phyloP scores from a whole-genome alignment of 1,140 invertebrate species.

The Calycopis cecrops region DNA sequence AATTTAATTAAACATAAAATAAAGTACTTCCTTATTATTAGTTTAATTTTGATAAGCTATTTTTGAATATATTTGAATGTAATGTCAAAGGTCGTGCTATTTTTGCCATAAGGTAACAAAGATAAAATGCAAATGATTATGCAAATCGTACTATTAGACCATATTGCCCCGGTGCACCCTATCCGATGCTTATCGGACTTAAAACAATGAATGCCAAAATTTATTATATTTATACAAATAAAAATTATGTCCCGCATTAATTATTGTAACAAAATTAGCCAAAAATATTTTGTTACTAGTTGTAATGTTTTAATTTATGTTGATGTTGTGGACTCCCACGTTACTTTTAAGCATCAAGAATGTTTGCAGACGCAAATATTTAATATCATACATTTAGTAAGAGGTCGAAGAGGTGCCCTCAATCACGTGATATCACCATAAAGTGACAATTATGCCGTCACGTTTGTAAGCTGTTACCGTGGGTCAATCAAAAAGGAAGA shows the following conservation, averaged over 20 bases:
- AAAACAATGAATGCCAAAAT: conserved; percentile 12
- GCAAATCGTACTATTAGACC: conserved; percentile 27
- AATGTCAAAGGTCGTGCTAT: conserved; percentile 21
- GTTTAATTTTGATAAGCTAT: conserved; percentile 6
- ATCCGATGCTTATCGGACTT: conserved; percentile 15
- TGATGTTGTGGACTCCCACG: too few relatives aligned
- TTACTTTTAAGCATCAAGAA: too few relatives aligned
- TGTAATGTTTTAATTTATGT: too few relatives aligned
- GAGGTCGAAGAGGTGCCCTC: too few relatives aligned
- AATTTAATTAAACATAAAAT: conserved; percentile 10
- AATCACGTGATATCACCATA: too few relatives aligned
- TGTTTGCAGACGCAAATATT: too few relatives aligned
- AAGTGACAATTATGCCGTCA: too few relatives aligned
- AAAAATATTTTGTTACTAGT: too few relatives aligned
- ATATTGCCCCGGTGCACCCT: conserved; percentile 22
- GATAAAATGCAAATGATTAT: conserved; percentile 20
- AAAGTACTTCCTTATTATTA: conserved; percentile 10
- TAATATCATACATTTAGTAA: too few relatives aligned
- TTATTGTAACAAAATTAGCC: too few relatives aligned
- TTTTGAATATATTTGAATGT: conserved; percentile 7
- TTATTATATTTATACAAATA: conserved; percentile 5
- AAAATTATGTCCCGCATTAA: not conserved
- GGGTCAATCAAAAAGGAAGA: too few relatives aligned
- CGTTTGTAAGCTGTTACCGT: too few relatives aligned
- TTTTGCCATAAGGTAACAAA: conserved; percentile 20